Base-by-base conservation (phyloP, 2,797 vertebrate genomes). In the Hozukius guyotensis region DNA sequence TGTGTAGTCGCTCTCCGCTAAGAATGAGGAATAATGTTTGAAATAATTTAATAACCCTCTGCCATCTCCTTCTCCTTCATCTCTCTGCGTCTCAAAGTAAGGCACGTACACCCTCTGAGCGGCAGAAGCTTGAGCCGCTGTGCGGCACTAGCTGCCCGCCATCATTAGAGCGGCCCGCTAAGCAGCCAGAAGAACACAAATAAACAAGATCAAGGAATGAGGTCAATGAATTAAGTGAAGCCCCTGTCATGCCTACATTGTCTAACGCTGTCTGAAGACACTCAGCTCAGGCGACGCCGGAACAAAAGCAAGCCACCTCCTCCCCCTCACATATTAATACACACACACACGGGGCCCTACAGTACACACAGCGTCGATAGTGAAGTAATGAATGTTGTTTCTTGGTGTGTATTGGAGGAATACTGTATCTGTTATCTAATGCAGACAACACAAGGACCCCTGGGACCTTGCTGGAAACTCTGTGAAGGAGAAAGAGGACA, bases 181-280 rank as follows among this genome's bases (percentile, higher is more conserved):
- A 83, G 82, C 83, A 74, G 67, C 80, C 36, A n/a, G 53, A 82
- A 53, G 62, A 85, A 80, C 69, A 18, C 80, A 85, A 86, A 88
- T 81, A 90, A 94, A 90, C 88, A 90, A 75, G 85, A 88, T 80
- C 32, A 81, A 84, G 71, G 31, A 90, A 90, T 1, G 80, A 87
- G 89, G 89, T 91, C 89, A 89, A 81, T 85, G 83, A 92, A 88
- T 89, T 88, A 88, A 89, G 78, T 69, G 83, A 72, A 73, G 75
- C 70, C 80, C 81, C 29, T 72, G 69, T 85, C 82, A 82, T 65
- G 83, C 57, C 73, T 25, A 46, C 69, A 75, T 77, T 55, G 80
- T 82, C 84, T 82, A 75, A 83, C 52, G 74, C 14, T 8, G 72
- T 89, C 83, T 82, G 81, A 92, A 80, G 78, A 83, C 81, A 71